These are phyloP conservation scores for Sus scrofa DNA, from an alignment of 2,113 vertebrate species.

Conservation along the genomic window T2T-Sscrofa CM000812.6:192753501-192754000, in stretches of 20 bases:
- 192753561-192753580: not conserved
- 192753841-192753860: not conserved
- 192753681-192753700: not conserved
- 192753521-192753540: not conserved
- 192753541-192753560: not conserved
- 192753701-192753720: not conserved
- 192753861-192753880: not conserved
- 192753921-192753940: constrained; percentile 52
- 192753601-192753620: not conserved
- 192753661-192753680: not conserved
- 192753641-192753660: not conserved
- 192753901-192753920: constrained; percentile 30
- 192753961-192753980: not conserved
- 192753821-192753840: not conserved
- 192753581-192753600: too few relatives aligned
- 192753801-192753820: not conserved
- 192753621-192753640: not conserved
- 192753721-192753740: not conserved
- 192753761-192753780: not conserved
- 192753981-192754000: not conserved
- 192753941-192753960: not conserved
- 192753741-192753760: not conserved
- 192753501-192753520: not conserved
- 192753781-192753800: constrained; percentile 33
- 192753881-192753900: not conserved